These are phyloP conservation scores for Drosophila mayaguana DNA, from an alignment of 2,888 invertebrate species.

Conservation along the genomic window DNA sequence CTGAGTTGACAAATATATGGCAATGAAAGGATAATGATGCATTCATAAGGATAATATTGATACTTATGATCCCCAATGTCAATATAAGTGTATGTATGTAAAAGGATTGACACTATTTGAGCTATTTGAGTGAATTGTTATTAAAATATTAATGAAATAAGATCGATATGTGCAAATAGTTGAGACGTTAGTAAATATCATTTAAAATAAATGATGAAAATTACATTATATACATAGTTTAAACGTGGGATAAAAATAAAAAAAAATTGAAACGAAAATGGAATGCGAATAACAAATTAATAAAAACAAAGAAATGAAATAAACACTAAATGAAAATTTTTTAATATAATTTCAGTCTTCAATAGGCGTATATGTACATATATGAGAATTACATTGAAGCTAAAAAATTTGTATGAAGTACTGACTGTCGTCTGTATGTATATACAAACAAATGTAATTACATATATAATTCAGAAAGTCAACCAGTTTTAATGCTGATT, in stretches of 20 bases:
- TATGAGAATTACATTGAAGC: constrained; percentile 28
- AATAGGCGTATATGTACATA: background rate
- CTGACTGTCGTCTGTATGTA: background rate
- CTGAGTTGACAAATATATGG: constrained; percentile 59
- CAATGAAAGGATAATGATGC: constrained; percentile 44
- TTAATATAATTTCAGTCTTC: constrained; percentile 19
- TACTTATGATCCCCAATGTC: constrained; percentile 77
- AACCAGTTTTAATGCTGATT: constrained; percentile 52
- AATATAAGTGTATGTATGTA: constrained; percentile 56
- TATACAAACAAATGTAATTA: too few species aligned
- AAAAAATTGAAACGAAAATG: constrained; percentile 54
- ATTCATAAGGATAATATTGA: constrained; percentile 56
- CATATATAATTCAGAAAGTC: constrained; percentile 31
- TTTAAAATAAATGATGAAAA: constrained; percentile 72
- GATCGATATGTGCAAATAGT: constrained; percentile 61
- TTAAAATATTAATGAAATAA: constrained; percentile 76
- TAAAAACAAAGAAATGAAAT: constrained; percentile 54
- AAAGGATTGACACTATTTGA: constrained; percentile 73
- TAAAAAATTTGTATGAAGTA: constrained; percentile 15
- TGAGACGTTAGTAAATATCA: constrained; percentile 74
- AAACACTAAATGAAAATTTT: constrained; percentile 61
- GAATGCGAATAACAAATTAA: constrained; percentile 65
- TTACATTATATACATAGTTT: constrained; percentile 77
- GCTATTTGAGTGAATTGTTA: constrained; percentile 80
- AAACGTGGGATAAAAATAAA: constrained; percentile 77